phyloP scores from a whole-genome alignment of 2,113 vertebrate genomes.

The Semnopithecus entellus region DNA sequence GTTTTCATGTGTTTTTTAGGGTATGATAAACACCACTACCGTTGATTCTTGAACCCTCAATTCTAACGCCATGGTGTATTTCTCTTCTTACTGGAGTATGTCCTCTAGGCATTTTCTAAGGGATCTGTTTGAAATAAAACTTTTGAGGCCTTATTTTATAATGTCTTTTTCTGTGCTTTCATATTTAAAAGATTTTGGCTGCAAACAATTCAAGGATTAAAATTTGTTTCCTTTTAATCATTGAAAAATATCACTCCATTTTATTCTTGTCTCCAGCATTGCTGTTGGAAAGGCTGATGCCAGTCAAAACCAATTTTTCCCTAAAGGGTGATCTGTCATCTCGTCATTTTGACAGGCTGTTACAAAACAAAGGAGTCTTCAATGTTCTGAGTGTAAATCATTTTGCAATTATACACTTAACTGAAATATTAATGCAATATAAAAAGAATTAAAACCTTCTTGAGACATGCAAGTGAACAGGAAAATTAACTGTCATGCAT shows the following conservation, averaged over 20 bases:
- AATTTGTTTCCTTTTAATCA: background rate
- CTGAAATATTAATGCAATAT: background rate
- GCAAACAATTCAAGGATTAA: background rate
- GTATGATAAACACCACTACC: background rate
- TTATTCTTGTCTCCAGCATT: background rate
- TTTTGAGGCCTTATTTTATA: background rate
- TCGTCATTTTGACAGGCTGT: background rate
- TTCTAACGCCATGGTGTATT: background rate
- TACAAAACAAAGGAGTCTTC: background rate
- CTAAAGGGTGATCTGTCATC: background rate
- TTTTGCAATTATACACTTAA: background rate
- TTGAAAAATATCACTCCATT: background rate
- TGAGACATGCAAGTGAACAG: background rate
- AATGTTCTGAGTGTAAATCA: background rate
- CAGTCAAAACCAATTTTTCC: background rate
- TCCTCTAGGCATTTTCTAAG: background rate
- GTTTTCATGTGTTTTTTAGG: background rate
- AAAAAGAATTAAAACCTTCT: background rate
- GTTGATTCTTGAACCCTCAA: background rate
- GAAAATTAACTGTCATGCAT: background rate
- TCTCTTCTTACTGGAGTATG: background rate
- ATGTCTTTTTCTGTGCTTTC: background rate
- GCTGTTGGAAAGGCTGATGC: background rate
- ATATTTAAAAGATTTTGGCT: background rate
- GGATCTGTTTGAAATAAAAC: background rate